Base-by-base conservation (phyloP, 2,888 invertebrate species). In the Eugnorisma glareosa region DNA sequence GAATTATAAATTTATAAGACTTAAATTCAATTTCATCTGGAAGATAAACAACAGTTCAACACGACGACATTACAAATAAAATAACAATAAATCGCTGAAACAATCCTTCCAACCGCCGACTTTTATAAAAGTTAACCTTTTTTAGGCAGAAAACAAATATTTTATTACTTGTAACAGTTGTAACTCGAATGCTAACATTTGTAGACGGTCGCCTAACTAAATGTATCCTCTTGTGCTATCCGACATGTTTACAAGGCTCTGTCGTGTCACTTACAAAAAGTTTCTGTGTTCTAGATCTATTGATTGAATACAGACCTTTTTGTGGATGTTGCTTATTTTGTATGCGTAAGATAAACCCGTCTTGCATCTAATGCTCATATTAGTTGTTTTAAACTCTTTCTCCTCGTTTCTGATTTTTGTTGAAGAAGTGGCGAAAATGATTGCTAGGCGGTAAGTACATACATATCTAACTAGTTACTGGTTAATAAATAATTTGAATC, bases 111-210 rank as follows among this genome's bases (percentile, higher is more conserved):
- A 43, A 68, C 59, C 37, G 45, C 40, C 21, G 21, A 57, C 48
- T 66, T 71, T 66, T 64, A 73, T 28, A 81, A 85, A 71, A 45
- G 68, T 48, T 61, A 76, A 70, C 82, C 64, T 73, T 83, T 77
- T 84, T 81, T 74, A 76, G 73, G n/a, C 73, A 81, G 64, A 77
- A 77, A 74, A 81, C 77, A 83, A 85, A 83, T 85, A 82, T 85
- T 83, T 83, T 85, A 77, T 73, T 77, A 61, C 70, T 72, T 69
- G 77, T 69, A 68, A 59, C 67, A 67, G 73, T 84, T 73, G 81
- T 83, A 74, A 74, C 66, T 59, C 77, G 54, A 61, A 81, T 77
- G 74, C 69, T 77, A 77, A 82, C 85, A 82, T 82, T 82, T 85
- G 82, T 73, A 74, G 73, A 74, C 73, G 82, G 73, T 72, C 67